These are phyloP conservation scores for Drosophila ustulata DNA, from an alignment of 2,888 invertebrate species.

Conservation along the genomic window DNA sequence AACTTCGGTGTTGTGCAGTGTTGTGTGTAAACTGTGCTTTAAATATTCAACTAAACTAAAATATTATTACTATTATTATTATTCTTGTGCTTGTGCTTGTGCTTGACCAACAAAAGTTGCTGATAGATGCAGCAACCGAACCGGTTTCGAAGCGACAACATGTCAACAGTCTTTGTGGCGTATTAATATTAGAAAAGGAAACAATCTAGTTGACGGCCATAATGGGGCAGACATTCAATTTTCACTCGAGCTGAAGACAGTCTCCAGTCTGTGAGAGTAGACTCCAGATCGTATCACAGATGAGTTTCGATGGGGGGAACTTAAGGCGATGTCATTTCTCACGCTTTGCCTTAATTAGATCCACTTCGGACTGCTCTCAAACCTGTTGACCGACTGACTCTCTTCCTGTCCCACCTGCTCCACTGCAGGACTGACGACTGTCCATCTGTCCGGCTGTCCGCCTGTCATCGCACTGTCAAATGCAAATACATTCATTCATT, in stretches of 20 bases:
- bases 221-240: conserved; percentile 71
- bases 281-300: neutral
- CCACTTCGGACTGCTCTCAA: neutral
- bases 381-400: conserved; percentile 25
- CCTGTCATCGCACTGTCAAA: neutral
- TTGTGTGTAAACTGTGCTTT: conserved; percentile 22
- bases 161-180: neutral
- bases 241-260: conserved; percentile 46
- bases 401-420: conserved; percentile 13
- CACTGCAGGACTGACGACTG: conserved; percentile 30
- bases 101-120: neutral
- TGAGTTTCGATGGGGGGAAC: conserved; percentile 14
- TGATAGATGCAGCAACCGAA: conserved; percentile 1
- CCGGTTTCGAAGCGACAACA: conserved; percentile 24
- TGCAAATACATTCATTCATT: conserved; percentile 8
- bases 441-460: neutral
- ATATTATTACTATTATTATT: neutral
- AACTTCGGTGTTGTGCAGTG: conserved; percentile 21
- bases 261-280: neutral
- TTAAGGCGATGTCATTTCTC: conserved; percentile 64
- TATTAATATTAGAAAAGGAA: conserved; percentile 49
- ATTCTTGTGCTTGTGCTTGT: conserved; percentile 10
- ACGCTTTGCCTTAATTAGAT: conserved; percentile 59
- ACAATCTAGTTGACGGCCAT: conserved; percentile 67
- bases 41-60: neutral